Percentiles rank a stretch among this genome's conserved stretches.
These are phyloP conservation scores for Brachionichthys hirsutus DNA, from an alignment of 2,113 vertebrate genomes.

Conservation along the genomic window DNA sequence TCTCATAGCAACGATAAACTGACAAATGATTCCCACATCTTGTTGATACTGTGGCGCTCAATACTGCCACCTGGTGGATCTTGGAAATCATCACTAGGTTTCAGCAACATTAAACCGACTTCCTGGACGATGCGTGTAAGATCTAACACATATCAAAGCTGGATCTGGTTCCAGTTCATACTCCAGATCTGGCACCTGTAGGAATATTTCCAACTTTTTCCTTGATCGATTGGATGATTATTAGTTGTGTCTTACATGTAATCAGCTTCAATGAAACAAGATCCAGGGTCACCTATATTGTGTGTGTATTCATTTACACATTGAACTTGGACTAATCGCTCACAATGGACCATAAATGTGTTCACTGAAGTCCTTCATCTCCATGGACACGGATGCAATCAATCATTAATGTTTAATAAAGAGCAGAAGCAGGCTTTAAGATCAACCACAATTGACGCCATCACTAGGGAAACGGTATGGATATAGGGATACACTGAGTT, in stretches of 20 bases:
- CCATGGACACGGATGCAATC: slow-evolving; percentile 55
- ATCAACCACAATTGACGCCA: slow-evolving; percentile 11
- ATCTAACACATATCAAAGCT: no score
- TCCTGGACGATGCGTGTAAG: no score
- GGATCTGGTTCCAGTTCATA: no score
- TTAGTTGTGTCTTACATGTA: no score
- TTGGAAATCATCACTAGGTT: no score
- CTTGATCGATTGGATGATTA: background rate
- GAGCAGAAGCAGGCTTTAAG: slow-evolving; percentile 50
- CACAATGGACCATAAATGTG: slow-evolving; percentile 51
- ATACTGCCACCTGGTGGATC: no score
- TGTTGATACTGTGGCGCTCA: no score
- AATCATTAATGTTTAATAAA: slow-evolving; percentile 67
- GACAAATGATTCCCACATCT: no score
- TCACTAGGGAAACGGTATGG: slow-evolving; percentile 17
- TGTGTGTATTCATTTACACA: slow-evolving; percentile 23
- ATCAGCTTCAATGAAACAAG: no score
- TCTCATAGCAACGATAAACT: no score
- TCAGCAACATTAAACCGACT: no score
- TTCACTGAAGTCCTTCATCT: slow-evolving; percentile 61
- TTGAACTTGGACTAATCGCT: slow-evolving; percentile 42
- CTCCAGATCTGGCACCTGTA: background rate
- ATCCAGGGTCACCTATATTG: no score
- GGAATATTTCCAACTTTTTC: background rate
- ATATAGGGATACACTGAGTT: slow-evolving; percentile 32